Evolutionary conservation across 2,888 invertebrate genomes (phyloP), one percentile per base, ranked within the genome.

Genomic region (Arenicola marina): DNA sequence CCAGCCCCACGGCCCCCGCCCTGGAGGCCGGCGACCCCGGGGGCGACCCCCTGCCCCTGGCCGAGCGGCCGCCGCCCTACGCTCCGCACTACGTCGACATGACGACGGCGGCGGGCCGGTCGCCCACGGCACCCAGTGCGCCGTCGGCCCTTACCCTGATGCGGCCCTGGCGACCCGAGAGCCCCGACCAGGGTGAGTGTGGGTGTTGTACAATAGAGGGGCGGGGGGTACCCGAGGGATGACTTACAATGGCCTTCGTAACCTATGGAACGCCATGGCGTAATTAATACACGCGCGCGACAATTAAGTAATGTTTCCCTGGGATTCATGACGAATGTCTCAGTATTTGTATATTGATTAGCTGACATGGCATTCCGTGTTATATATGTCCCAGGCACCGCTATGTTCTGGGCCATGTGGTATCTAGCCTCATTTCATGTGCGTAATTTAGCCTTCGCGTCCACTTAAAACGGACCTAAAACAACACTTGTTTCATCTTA

Each of bases 101-200:
- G 4, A 24, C 48, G 11, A 18, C 32, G 24, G 46, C 26, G 15
- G 33, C 34, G 11, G n/a, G 15, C 54, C 53, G 38, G 32, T 32
- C 31, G 32, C 43, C 31, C 33, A 21, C 2, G 32, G 31, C 51
- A 21, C 56, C 63, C 80, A 83, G 82, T 81, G 87, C 76, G 72
- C 77, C 65, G n/a, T 46, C 55, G n/a, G 62, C 53, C 31, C 24
- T 26, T 33, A 64, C 53, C 28, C 58, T 61, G 32, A 34, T 21
- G 51, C 29, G 64, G 33, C 57, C 58, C 4, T 61, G 57, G 64
- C 48, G 18, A 24, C 18, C 11, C n/a, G 18, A 24, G 7, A 48
- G 11, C 26, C 7, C 24, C 7, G 18, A n/a, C 48, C 7, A 11
- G 7, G 48, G 48, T 48, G 24, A 48, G 38, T 38, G 38, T 11